Conservation (phyloP, 2,113 vertebrate species). For the Orientallactaga bullata region DNA sequence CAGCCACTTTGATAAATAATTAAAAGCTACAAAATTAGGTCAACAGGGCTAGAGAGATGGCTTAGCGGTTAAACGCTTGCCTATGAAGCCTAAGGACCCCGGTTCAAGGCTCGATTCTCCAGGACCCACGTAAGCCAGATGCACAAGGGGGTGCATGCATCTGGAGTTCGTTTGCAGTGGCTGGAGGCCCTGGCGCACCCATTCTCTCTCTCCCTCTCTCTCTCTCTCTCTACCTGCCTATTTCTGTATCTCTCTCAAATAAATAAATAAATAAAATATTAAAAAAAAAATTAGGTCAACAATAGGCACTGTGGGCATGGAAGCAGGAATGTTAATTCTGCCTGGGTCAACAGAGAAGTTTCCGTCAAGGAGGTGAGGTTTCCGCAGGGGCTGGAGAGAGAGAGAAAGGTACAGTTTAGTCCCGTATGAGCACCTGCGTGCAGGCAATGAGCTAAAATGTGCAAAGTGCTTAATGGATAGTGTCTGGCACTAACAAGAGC, state of each 20-base stretch:
- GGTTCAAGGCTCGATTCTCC: no score
- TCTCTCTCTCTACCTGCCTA: no score
- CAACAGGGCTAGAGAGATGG: no score
- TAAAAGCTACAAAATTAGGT: slow-evolving; percentile 67
- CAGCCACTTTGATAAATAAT: slow-evolving; percentile 66
- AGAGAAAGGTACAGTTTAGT: background rate
- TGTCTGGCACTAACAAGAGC: background rate
- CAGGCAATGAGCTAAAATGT: background rate
- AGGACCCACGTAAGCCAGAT: no score
- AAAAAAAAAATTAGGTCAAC: slow-evolving; percentile 71
- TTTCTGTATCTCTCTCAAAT: no score
- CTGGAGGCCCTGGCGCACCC: no score
- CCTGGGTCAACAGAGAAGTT: background rate
- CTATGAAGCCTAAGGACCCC: no score
- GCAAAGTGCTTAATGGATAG: background rate
- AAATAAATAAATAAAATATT: slow-evolving; percentile 77
- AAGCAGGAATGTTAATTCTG: slow-evolving; percentile 42
- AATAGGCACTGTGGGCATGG: slow-evolving; percentile 23
- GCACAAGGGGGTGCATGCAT: no score
- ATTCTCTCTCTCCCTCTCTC: no score
- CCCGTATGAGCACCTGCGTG: background rate
- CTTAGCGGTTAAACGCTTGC: no score
- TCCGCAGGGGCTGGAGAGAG: background rate
- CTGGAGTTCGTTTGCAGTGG: no score
- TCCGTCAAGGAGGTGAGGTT: background rate